Evolutionary conservation across 2,113 vertebrate genomes (phyloP).

Genomic region (Xenus cinereus): DNA sequence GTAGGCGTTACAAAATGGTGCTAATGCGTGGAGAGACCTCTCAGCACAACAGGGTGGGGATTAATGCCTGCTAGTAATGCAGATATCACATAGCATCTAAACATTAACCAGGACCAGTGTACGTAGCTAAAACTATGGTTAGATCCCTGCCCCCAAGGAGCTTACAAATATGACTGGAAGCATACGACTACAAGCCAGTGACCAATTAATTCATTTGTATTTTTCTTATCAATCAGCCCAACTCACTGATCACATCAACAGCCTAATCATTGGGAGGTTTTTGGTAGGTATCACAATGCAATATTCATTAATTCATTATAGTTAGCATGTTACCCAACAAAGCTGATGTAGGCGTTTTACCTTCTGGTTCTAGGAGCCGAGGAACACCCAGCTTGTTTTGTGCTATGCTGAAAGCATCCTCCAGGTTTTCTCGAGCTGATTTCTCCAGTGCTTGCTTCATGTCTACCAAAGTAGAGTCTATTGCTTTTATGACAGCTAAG

Average conservation of each 20-base stretch:
- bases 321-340: not conserved
- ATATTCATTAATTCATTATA: not conserved
- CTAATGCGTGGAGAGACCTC: not conserved
- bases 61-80: not conserved
- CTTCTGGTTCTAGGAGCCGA: conserved; percentile 92
- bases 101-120: not conserved
- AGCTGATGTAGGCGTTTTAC: conserved; percentile 53
- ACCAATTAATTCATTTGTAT: not conserved
- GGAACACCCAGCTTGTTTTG: conserved; percentile 88
- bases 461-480: conserved; percentile 89
- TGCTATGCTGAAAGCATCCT: conserved; percentile 90
- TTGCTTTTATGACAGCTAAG: conserved; percentile 93
- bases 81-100: not conserved
- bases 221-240: not conserved
- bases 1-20: not conserved
- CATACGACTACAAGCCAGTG: not conserved
- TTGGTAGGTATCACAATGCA: not conserved
- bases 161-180: not conserved
- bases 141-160: not conserved
- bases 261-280: not conserved
- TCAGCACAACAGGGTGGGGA: not conserved
- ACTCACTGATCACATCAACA: not conserved
- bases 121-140: not conserved
- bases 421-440: conserved; percentile 84
- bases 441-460: conserved; percentile 89